Evolutionary conservation across 2,888 invertebrate genomes (phyloP).

Genomic region (Gastrophysa polygoni): DNA sequence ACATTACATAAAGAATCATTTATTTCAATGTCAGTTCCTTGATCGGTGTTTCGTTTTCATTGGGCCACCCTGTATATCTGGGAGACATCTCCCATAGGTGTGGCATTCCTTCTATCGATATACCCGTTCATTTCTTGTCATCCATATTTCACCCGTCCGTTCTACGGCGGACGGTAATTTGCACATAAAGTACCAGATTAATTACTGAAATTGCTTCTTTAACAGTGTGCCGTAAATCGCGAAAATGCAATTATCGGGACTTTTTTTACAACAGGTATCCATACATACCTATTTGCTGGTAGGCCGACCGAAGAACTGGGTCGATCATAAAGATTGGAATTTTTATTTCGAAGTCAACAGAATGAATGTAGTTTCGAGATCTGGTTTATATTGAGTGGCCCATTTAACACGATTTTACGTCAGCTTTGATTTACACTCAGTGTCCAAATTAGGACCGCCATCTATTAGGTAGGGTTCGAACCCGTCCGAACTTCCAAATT

Average conservation of each 20-base stretch:
- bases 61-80: too few species aligned
- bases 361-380: background rate
- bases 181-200: conserved; percentile 21
- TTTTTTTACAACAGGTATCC: conserved; percentile 6
- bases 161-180: conserved; percentile 5
- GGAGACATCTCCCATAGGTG: conserved; percentile 26
- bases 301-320: background rate
- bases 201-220: conserved; percentile 22
- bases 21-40: too few species aligned
- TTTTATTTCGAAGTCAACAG: background rate
- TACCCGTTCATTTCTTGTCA: conserved; percentile 26
- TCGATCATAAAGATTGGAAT: background rate
- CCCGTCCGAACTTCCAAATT: too few species aligned
- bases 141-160: conserved; percentile 29
- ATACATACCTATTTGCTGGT: background rate
- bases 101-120: conserved; percentile 22
- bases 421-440: too few species aligned
- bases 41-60: too few species aligned
- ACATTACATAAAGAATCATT: too few species aligned
- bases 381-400: too few species aligned
- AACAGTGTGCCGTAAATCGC: conserved; percentile 16
- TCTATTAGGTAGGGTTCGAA: too few species aligned
- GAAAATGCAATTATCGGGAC: conserved; percentile 17
- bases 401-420: too few species aligned
- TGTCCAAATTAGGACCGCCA: too few species aligned